Evolutionary conservation across 2,113 vertebrate genomes (phyloP), one percentile per base, ranked within the genome.

Genomic region (Aspidoscelis tigris): DNA sequence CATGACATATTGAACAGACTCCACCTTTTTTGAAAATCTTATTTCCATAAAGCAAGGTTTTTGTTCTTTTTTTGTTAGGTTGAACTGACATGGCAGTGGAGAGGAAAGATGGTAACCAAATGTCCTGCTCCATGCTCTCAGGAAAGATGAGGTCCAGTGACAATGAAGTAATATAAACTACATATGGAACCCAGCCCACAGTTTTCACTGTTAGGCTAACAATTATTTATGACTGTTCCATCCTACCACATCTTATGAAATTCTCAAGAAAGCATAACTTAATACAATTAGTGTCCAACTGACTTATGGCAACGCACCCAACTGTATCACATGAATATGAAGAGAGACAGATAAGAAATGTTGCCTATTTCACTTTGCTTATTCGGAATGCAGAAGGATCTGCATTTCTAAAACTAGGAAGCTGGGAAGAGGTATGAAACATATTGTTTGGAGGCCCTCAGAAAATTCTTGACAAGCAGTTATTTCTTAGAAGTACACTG

Each of bases 261-360:
- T 76, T 24, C 84, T 87, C 87, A 88, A 85, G 84, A 94, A 90
- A 93, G 82, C 80, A 39, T 73, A 43, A 88, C 65, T 50, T 76
- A 84, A 91, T 81, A 83, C 83, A 71, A 88, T 33, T 7, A 69
- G 70, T 81, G 87, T 92, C 88, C 84, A 76, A 88, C 87, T 92
- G 85, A 74, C 89, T 81, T 81, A 90, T 72, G 78, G 87, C 81
- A 92, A 80, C 69, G 53, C 72, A 86, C 86, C 68, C 81, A 75
- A 86, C 53, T 79, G 75, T 78, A 79, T 91, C 75, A 86, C 86
- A 90, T 87, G 88, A 50, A 41, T 2, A 78, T 71, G n/a, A 33
- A 33, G 33, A 33, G 33, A 33, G 33, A 50, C 47, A 50, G 5
- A 6, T 50, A 50, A 71, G 41, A 24, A 22, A 14, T 50, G 18